Base-by-base conservation (phyloP, 2,113 vertebrate species). In the Peromyscus leucopus region DNA sequence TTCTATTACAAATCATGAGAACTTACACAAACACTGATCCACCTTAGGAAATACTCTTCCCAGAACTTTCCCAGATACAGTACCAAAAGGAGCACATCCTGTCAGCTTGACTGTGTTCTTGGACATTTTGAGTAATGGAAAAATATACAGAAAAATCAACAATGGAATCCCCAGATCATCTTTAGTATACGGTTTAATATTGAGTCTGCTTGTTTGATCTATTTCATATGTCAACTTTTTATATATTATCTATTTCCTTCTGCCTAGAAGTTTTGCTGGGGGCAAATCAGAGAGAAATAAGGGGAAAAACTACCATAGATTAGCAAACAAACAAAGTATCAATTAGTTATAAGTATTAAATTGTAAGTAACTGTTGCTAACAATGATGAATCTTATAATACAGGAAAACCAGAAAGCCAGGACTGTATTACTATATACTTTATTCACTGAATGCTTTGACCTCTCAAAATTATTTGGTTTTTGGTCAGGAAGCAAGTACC, bases 191-290 rank as follows among this genome's bases (percentile, higher is more conserved):
- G 22, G 0, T 24, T 97, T 94, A 67, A 71, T 79, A 76, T 57
- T 46, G 16, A 67, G 83, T 2, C 21, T 87, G 13, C 80, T 16
- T 36, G 46, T 55, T 88, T 63, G 57, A 72, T 19, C 16, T 90
- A 19, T 31, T 74, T 65, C 36, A n/a, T 65, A 67, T 33, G 94
- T 87, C 36, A 94, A 63, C 39, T 94, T 95, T 31, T 46, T 94
- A 93, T 55, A 94, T 85, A 65, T 91, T 89, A 94, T 57, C n/a
- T 57, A 89, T 74, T 85, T 71, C 63, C 9, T 85, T 83, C 17
- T 71, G 7, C 36, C 7, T 13, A 93, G 51, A 51, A 95, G 79
- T 59, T 74, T 94, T 85, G 15, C 31, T 67, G 39, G 28, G 42
- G 24, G 33, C 3, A 86, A 79, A n/a, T 75, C 36, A 42, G 89